Conservation (phyloP, 2,888 invertebrate genomes). For the Adineta ricciae region DNA sequence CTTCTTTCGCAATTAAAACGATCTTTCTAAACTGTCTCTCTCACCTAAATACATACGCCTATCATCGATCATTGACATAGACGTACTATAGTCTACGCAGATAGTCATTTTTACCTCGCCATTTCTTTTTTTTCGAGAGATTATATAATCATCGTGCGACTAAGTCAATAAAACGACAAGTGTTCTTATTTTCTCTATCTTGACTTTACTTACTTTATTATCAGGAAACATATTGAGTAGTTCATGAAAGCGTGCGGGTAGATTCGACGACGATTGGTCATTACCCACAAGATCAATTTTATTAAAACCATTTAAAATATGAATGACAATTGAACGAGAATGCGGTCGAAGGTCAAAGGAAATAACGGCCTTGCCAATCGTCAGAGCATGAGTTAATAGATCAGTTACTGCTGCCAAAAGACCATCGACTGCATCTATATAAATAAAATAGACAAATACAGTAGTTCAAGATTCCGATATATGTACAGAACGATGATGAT, state of each 20-base stretch:
- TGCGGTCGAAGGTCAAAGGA: not conserved
- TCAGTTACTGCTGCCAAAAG: slow-evolving; percentile 30
- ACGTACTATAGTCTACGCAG: not conserved
- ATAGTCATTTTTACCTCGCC: not conserved
- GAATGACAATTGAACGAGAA: slow-evolving; percentile 21
- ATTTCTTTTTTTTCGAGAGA: not conserved
- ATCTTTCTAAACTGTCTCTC: not conserved
- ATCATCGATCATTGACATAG: not conserved
- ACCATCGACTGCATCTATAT: slow-evolving; percentile 24
- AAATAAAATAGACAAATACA: not conserved
- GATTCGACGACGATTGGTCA: not conserved
- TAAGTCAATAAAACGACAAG: not conserved
- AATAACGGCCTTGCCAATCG: slow-evolving; percentile 20
- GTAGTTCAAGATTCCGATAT: not conserved
- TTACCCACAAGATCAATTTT: not conserved
- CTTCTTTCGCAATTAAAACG: not conserved
- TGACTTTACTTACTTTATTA: not conserved
- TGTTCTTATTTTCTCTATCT: not conserved
- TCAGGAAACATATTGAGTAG: slow-evolving; percentile 8
- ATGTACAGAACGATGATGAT: not conserved
- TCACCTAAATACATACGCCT: not conserved
- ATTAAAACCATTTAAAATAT: slow-evolving; percentile 24
- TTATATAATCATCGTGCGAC: not conserved
- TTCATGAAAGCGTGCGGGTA: not conserved
- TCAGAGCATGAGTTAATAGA: slow-evolving; percentile 21